Percentiles rank a stretch among this genome's conserved stretches.
These are phyloP conservation scores for Hyles lineata DNA, from an alignment of 2,888 invertebrate genomes.

Conservation along the genomic window DNA sequence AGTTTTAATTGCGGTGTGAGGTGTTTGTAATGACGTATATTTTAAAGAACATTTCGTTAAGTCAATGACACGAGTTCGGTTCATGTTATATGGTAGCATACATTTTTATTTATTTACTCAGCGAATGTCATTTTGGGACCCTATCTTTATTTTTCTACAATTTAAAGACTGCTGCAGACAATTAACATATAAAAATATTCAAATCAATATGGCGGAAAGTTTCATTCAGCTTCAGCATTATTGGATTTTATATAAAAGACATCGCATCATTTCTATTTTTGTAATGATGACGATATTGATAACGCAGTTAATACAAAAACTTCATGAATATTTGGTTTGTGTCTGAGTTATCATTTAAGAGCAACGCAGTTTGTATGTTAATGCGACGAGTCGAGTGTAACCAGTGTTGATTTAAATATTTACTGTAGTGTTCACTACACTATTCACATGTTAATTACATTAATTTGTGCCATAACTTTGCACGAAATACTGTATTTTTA, in stretches of 20 bases:
- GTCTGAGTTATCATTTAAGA: slow-evolving; percentile 9
- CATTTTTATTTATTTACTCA: no score
- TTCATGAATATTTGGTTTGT: slow-evolving; percentile 9
- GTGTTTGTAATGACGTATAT: no score
- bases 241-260: not conserved
- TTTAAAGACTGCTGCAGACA: no score
- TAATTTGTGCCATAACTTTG: not conserved
- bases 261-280: slow-evolving; percentile 15
- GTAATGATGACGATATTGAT: slow-evolving; percentile 3
- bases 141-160: no score
- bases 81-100: no score
- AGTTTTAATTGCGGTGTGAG: no score
- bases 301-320: not conserved
- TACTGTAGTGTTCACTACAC: not conserved
- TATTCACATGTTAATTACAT: slow-evolving; percentile 3
- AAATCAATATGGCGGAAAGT: not conserved
- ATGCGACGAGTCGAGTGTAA: not conserved
- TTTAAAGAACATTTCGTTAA: no score
- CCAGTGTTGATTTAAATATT: slow-evolving; percentile 14
- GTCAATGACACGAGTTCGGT: no score
- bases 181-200: not conserved
- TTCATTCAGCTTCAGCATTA: not conserved
- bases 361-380: not conserved
- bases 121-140: no score
- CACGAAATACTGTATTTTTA: not conserved